phyloP scores from a whole-genome alignment of 2,888 invertebrate genomes.

The Lepidocyrtinus sp. region DNA sequence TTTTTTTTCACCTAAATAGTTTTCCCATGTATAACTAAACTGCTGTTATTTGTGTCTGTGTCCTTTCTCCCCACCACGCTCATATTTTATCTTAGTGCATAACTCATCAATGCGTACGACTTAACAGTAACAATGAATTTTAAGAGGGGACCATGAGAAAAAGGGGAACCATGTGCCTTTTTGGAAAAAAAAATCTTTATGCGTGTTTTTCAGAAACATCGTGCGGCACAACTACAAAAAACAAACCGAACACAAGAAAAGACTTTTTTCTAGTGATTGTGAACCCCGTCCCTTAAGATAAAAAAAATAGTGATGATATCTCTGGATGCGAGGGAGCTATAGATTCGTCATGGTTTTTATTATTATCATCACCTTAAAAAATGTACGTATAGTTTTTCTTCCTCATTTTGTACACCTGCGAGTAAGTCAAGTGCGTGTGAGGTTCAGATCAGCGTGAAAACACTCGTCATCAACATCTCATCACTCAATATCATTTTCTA shows the following conservation, averaged over 20 bases:
- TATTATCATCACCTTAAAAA: constrained; percentile 43
- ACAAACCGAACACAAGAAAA: constrained; percentile 43
- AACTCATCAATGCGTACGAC: neutral
- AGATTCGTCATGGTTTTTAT: constrained; percentile 51
- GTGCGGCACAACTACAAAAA: constrained; percentile 32
- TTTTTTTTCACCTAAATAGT: neutral
- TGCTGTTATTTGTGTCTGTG: neutral
- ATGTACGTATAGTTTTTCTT: neutral
- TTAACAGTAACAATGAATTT: neutral
- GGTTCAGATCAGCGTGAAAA: constrained; percentile 58
- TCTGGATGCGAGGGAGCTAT: constrained; percentile 47
- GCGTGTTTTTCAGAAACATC: constrained; percentile 7
- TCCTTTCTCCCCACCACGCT: neutral
- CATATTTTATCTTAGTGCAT: neutral
- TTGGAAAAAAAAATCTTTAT: constrained; percentile 12
- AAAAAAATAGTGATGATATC: constrained; percentile 48
- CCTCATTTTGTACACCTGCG: constrained; percentile 29
- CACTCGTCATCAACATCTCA: constrained; percentile 44
- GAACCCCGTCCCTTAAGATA: constrained; percentile 39
- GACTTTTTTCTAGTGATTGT: constrained; percentile 20
- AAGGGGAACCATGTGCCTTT: constrained; percentile 12
- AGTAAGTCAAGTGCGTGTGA: constrained; percentile 28
- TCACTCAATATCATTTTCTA: constrained; percentile 36
- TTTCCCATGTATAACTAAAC: neutral
- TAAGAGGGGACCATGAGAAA: neutral